These are phyloP conservation scores for Sebastes trivittatus DNA, from an alignment of 2,797 vertebrate genomes.

Conservation along the genomic window DNA sequence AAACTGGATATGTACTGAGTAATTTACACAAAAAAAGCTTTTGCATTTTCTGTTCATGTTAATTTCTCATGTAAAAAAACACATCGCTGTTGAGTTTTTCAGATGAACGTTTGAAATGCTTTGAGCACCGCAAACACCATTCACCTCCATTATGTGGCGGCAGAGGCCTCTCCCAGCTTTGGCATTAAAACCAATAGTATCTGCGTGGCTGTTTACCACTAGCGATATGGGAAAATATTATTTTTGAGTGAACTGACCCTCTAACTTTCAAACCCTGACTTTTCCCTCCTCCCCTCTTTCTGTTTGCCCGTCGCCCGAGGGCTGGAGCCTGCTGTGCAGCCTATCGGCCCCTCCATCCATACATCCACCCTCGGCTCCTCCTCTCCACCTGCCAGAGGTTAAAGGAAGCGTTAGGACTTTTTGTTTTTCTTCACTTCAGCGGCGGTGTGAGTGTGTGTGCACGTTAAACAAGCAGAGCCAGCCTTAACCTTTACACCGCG, in stretches of 20 bases:
- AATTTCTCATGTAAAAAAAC: too few species aligned
- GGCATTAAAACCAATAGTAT: background rate
- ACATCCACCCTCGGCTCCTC: slow-evolving; percentile 16
- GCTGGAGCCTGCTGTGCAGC: slow-evolving; percentile 12
- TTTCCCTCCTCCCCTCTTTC: background rate
- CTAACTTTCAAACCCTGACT: background rate
- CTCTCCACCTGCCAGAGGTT: slow-evolving; percentile 64
- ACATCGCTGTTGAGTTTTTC: background rate
- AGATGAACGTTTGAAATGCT: background rate
- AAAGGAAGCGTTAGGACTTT: slow-evolving; percentile 52
- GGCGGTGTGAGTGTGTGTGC: slow-evolving; percentile 56
- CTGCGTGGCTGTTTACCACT: background rate
- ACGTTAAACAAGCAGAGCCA: slow-evolving; percentile 77
- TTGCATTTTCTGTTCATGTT: too few species aligned
- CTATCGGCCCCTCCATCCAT: slow-evolving; percentile 19
- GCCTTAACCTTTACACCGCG: slow-evolving; percentile 75
- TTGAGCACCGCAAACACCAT: background rate
- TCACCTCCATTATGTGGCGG: background rate
- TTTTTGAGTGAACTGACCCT: background rate
- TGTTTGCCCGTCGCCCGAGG: background rate
- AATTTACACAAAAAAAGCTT: background rate
- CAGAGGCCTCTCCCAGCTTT: background rate
- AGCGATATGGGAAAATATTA: background rate
- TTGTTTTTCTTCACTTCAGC: slow-evolving; percentile 69
- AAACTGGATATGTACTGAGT: background rate